These are phyloP conservation scores for Anarhynchus alexandrinus DNA, from an alignment of 2,113 vertebrate genomes.

Conservation along the genomic window DNA sequence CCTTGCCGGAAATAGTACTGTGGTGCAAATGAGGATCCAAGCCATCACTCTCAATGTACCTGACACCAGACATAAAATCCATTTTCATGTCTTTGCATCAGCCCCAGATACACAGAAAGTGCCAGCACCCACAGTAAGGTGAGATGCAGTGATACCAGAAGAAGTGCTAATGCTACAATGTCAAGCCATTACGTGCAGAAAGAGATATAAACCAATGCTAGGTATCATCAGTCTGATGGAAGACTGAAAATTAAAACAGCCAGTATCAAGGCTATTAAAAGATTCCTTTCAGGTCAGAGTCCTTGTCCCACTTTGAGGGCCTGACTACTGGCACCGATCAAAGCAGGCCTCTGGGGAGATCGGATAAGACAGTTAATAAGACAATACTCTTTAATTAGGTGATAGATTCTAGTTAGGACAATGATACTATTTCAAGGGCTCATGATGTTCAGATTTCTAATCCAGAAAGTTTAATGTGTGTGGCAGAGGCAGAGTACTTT, in stretches of 20 bases:
- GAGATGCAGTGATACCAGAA: background rate
- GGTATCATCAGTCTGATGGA: background rate
- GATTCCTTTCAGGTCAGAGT: background rate
- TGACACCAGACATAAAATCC: background rate
- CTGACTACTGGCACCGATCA: background rate
- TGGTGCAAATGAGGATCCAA: background rate
- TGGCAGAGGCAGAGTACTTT: background rate
- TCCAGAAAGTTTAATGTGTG: background rate
- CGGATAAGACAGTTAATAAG: fast-evolving
- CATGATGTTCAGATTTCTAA: background rate
- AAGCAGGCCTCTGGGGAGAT: background rate
- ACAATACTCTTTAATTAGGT: background rate
- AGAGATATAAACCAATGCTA: background rate
- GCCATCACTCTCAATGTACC: background rate
- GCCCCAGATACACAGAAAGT: background rate
- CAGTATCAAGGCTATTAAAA: background rate
- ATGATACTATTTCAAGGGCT: background rate
- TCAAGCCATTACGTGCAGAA: background rate
- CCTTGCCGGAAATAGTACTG: background rate
- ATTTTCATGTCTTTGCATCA: background rate
- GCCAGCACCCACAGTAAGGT: background rate
- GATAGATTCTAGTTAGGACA: background rate
- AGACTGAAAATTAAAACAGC: background rate
- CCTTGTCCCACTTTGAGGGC: background rate
- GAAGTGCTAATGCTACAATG: background rate